Percentiles rank a stretch among this genome's conserved stretches.
Conservation (phyloP, 2,797 vertebrate species). For the Cyprinella venusta region DNA sequence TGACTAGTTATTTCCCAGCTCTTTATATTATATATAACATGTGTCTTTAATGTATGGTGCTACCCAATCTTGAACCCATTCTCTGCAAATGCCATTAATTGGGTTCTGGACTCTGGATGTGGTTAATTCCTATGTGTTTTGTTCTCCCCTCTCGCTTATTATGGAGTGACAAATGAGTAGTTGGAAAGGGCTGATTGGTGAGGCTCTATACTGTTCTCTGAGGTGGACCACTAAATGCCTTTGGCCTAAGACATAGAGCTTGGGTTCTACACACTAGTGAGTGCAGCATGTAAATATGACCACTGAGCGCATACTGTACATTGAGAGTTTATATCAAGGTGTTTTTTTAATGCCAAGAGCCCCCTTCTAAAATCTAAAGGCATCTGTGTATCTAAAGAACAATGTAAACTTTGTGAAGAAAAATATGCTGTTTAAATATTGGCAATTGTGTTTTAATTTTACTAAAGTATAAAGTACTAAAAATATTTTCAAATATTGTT, state of each 20-base stretch:
- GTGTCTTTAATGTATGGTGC: constrained; percentile 59
- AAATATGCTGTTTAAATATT: background rate
- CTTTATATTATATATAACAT: constrained; percentile 49
- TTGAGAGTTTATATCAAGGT: background rate
- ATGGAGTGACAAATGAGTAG: constrained; percentile 21
- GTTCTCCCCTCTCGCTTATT: constrained; percentile 25
- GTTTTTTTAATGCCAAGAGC: background rate
- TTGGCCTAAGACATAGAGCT: constrained; percentile 15
- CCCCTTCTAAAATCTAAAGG: background rate
- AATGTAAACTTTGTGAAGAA: background rate
- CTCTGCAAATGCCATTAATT: constrained; percentile 56
- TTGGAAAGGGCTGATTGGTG: constrained; percentile 28
- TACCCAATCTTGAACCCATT: constrained; percentile 71
- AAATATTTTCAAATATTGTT: no score
- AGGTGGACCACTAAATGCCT: constrained; percentile 48
- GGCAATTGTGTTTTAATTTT: background rate
- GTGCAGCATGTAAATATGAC: constrained; percentile 17
- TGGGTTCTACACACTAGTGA: constrained; percentile 5
- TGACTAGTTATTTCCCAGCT: background rate
- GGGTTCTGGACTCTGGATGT: constrained; percentile 15
- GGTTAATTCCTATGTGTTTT: constrained; percentile 33
- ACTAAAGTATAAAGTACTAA: background rate
- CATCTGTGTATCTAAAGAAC: background rate
- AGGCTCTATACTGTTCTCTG: constrained; percentile 30
- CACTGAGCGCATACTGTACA: background rate